phyloP scores from a whole-genome alignment of 2,888 invertebrate species.

The Drosophila picticornis region DNA sequence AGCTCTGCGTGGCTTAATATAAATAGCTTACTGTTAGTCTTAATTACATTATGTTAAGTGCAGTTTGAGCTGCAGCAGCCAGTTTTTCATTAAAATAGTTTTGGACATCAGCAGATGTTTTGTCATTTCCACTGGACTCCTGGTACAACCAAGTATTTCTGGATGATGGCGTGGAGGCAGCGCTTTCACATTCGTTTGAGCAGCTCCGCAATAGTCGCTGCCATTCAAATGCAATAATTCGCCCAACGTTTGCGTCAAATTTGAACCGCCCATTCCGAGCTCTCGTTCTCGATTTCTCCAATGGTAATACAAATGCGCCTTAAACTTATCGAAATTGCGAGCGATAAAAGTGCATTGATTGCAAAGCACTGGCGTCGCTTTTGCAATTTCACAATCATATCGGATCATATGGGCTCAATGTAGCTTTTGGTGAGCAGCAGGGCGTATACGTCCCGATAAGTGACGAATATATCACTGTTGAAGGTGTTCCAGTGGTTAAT shows the following conservation, averaged over 20 bases:
- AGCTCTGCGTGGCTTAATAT: no score
- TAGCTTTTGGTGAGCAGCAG: slow-evolving; percentile 5
- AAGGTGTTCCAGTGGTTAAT: slow-evolving; percentile 46
- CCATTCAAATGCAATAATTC: slow-evolving; percentile 21
- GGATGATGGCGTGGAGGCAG: neutral
- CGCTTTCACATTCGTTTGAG: neutral
- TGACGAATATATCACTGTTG: slow-evolving; percentile 43
- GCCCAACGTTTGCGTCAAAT: slow-evolving; percentile 2
- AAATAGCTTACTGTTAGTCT: no score
- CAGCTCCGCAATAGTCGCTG: neutral
- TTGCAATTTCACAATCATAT: slow-evolving; percentile 5
- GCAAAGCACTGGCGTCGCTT: slow-evolving; percentile 20
- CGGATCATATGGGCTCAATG: slow-evolving; percentile 22
- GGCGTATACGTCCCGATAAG: slow-evolving; percentile 21
- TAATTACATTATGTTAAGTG: no score
- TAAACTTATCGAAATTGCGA: slow-evolving; percentile 12
- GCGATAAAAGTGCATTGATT: slow-evolving; percentile 42
- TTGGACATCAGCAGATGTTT: neutral
- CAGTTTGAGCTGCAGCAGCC: no score
- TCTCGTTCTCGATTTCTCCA: slow-evolving; percentile 14
- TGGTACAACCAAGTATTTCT: neutral
- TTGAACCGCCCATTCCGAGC: neutral
- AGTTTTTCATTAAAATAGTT: neutral
- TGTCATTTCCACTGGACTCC: neutral
- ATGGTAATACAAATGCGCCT: slow-evolving; percentile 31